Conservation (phyloP, 2,113 vertebrate genomes). For the Corydoras maculifer region DNA sequence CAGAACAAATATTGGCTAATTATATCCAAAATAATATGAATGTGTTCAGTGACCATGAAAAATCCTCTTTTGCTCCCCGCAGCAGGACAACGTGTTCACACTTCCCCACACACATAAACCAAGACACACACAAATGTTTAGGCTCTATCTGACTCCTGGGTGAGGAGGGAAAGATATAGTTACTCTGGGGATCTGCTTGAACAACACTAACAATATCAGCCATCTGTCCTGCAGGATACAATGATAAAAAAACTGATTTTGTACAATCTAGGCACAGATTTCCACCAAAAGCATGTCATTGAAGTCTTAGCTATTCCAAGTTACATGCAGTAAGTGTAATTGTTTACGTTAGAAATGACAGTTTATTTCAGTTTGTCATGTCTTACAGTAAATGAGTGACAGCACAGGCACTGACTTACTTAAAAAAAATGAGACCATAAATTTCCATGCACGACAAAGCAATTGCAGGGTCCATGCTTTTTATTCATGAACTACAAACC, state of each 20-base stretch:
- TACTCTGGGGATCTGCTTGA: slow-evolving; percentile 19
- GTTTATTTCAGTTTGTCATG: too few species aligned
- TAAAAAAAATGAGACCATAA: too few species aligned
- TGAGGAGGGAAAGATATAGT: slow-evolving; percentile 21
- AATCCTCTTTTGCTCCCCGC: slow-evolving; percentile 30
- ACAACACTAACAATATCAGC: slow-evolving; percentile 25
- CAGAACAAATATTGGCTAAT: slow-evolving; percentile 44
- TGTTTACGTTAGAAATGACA: too few species aligned
- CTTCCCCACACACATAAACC: slow-evolving; percentile 4
- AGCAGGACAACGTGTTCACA: slow-evolving; percentile 20
- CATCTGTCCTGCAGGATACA: slow-evolving; percentile 24
- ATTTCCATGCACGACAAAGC: too few species aligned
- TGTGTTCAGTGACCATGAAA: slow-evolving; percentile 37
- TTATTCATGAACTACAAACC: too few species aligned
- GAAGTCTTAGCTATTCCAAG: too few species aligned
- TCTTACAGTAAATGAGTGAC: too few species aligned
- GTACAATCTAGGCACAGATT: not conserved
- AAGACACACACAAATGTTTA: slow-evolving; percentile 10
- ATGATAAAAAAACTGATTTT: not conserved
- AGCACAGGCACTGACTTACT: too few species aligned
- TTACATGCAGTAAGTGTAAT: too few species aligned
- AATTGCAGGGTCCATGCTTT: too few species aligned
- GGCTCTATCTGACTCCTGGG: slow-evolving; percentile 4
- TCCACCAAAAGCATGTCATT: not conserved
- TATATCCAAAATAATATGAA: slow-evolving; percentile 42